phyloP scores from a whole-genome alignment of 2,797 vertebrate species.

The Rhincodon typus region DNA sequence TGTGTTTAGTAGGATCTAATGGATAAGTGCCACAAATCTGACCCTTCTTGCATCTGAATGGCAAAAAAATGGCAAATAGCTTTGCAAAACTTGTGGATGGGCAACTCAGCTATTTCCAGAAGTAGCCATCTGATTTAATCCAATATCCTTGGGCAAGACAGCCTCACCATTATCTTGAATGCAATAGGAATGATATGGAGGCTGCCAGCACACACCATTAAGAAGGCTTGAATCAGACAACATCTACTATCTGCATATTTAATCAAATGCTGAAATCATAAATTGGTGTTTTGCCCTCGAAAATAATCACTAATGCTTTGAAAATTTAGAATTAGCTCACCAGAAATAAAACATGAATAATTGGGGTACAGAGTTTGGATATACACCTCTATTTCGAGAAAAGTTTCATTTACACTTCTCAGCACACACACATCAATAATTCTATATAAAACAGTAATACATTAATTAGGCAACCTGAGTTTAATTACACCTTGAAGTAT shows the following conservation, averaged over 20 bases:
- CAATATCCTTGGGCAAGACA: too few relatives aligned
- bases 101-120: not conserved
- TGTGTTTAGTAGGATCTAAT: not conserved
- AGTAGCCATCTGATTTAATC: not conserved
- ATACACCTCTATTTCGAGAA: not conserved
- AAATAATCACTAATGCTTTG: not conserved
- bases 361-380: not conserved
- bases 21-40: not conserved
- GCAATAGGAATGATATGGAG: not conserved
- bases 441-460: not conserved
- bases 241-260: too few relatives aligned
- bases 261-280: not conserved
- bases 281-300: not conserved
- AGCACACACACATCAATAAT: not conserved
- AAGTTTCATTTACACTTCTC: not conserved
- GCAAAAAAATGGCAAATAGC: not conserved
- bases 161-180: not conserved
- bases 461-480: not conserved
- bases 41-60: not conserved
- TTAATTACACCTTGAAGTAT: not conserved
- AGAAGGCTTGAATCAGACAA: not conserved
- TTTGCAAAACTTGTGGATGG: not conserved
- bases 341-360: not conserved
- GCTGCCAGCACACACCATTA: not conserved
- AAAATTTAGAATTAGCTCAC: not conserved